Base-by-base conservation (phyloP, 2,113 vertebrate species). In the Lepus americanus region DNA sequence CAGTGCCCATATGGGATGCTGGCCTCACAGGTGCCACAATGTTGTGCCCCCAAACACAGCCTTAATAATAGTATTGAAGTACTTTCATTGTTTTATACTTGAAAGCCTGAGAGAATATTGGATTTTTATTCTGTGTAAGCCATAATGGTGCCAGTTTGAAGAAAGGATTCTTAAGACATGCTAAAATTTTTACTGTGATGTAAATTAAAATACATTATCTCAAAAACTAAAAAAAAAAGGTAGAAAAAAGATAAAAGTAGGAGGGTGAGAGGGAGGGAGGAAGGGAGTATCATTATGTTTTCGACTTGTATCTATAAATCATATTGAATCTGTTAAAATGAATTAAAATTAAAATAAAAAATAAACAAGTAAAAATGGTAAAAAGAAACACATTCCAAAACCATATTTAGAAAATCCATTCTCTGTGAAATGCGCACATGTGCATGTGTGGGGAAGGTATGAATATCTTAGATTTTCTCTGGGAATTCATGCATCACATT, bases 371-470 rank as follows among this genome's bases (percentile, higher is more conserved):
- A 44, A 44, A 39, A 44, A 44, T 44, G 44, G 44, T 44, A 44
- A 88, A 89, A 83, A 70, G 31, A 92, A 33, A 85, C 85, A 87
- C 72, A 7, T 73, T 77, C 89, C 16, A 12, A 94, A 89, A 95
- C 55, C 72, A 27, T 49, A 17, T 39, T 51, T 63, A 22, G 59
- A 95, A 93, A 94, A 80, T 36, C 23, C 39, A 5, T 87, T 85
- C n/a, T 96, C 53, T 90, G 29, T 78, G 66, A 89, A 87, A 88
- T 74, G 11, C 78, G 66, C 25, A 29, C 11, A 13, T 12, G 19
- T 25, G 31, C 5, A 12, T 27, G 67, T 53, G 3, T 36, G 0
- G 44, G 5, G 29, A 1, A 27, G 6, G 19, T 11, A 2, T 6
- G 3, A 80, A 49, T 33, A 25, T 76, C 39, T 82, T 63, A 64